These are phyloP conservation scores for Dysmachus trigonus DNA, from an alignment of 2,888 invertebrate genomes.

Conservation along the genomic window DNA sequence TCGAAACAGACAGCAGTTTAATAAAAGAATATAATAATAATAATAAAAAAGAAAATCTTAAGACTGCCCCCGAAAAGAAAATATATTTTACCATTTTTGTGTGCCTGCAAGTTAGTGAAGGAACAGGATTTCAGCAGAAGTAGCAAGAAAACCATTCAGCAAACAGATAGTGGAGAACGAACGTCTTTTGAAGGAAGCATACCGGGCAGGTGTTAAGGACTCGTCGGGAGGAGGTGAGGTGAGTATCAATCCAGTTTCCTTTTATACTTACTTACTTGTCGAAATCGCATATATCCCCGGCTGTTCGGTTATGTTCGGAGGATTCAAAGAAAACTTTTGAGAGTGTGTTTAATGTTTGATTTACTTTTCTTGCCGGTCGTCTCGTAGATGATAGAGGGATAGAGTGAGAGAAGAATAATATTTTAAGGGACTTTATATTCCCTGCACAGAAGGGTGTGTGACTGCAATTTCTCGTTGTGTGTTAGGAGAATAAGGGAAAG, in stretches of 20 bases:
- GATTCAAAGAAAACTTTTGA: constrained; percentile 3
- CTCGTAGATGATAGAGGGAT: neutral
- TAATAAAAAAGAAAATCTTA: neutral
- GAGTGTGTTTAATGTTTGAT: constrained; percentile 35
- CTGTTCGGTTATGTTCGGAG: neutral
- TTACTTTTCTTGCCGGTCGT: neutral
- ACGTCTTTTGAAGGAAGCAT: neutral
- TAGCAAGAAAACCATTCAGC: neutral
- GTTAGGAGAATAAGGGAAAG: neutral
- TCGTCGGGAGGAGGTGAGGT: neutral
- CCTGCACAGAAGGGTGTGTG: neutral
- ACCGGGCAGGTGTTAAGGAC: constrained; percentile 35
- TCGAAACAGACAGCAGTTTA: neutral
- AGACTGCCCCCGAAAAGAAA: neutral
- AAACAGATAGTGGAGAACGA: neutral
- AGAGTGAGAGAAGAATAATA: constrained; percentile 33
- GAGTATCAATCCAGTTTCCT: constrained; percentile 8
- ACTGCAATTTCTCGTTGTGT: neutral
- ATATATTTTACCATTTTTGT: neutral
- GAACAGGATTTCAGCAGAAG: constrained; percentile 9
- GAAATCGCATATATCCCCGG: neutral
- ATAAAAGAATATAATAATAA: neutral
- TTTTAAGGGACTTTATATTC: constrained; percentile 16
- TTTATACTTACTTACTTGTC: neutral
- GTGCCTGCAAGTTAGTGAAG: neutral